These are phyloP conservation scores for Nemotelus pantherinus DNA, from an alignment of 2,888 invertebrate species.

Conservation along the genomic window DNA sequence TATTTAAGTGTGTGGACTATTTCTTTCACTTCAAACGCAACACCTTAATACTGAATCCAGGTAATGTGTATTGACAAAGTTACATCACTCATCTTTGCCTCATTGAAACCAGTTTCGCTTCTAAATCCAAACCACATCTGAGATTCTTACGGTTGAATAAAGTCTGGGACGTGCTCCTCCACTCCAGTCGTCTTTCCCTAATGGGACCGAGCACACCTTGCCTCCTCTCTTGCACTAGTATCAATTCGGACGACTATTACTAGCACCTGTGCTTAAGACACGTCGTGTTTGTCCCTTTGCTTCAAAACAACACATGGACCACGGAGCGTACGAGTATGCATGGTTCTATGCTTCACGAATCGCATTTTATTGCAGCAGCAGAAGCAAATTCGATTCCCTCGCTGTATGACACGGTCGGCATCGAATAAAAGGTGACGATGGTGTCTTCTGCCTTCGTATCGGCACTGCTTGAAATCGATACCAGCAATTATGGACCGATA, in stretches of 20 bases:
- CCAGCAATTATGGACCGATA: conserved; percentile 55
- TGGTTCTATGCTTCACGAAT: conserved; percentile 15
- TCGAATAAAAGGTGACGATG: neutral
- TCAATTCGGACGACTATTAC: conserved; percentile 27
- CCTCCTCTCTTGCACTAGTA: conserved; percentile 1
- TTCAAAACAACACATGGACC: conserved; percentile 3
- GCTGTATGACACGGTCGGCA: neutral
- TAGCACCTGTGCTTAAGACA: conserved; percentile 38
- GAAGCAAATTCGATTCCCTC: conserved; percentile 18
- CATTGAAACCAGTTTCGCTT: conserved; percentile 30
- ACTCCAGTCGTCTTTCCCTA: neutral
- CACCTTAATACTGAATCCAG: no score
- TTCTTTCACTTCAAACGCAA: no score
- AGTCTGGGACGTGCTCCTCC: conserved; percentile 12
- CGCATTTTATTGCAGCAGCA: neutral
- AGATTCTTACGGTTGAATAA: conserved; percentile 32
- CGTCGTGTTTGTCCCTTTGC: conserved; percentile 22
- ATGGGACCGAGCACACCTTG: conserved; percentile 1
- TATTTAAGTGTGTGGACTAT: neutral
- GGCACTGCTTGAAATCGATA: conserved; percentile 52
- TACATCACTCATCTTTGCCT: conserved; percentile 21
- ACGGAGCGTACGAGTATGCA: neutral
- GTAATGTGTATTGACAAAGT: neutral
- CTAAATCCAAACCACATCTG: conserved; percentile 17
- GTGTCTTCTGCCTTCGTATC: neutral